Evolutionary conservation across 1,140 invertebrate genomes (phyloP).

Genomic region (Aphaenogaster ashmeadi): DNA sequence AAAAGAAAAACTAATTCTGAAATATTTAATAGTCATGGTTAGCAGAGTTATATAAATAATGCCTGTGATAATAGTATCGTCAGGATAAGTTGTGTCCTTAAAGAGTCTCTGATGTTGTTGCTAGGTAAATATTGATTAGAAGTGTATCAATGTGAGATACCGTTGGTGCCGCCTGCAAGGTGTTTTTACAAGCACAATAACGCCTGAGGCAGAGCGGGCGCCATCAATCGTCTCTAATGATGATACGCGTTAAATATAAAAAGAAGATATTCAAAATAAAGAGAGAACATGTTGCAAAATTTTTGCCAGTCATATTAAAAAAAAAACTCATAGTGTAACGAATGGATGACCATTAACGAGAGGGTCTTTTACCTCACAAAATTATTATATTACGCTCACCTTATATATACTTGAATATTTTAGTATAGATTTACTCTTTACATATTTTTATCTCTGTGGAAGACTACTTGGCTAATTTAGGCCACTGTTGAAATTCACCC

Average conservation of each 20-base stretch:
- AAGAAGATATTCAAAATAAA: constrained; percentile 70
- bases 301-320: constrained; percentile 80
- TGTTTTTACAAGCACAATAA: constrained; percentile 76
- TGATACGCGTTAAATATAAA: constrained; percentile 74
- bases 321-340: constrained; percentile 75
- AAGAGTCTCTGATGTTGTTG: constrained; percentile 88
- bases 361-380: constrained; percentile 86
- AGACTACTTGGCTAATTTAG: constrained; percentile 87
- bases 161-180: constrained; percentile 66
- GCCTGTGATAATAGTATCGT: constrained; percentile 89
- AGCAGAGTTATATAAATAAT: constrained; percentile 87
- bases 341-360: constrained; percentile 84
- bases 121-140: constrained; percentile 84
- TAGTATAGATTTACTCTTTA: constrained; percentile 88
- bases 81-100: constrained; percentile 88
- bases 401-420: constrained; percentile 88
- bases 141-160: constrained; percentile 66
- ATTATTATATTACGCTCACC: constrained; percentile 87
- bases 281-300: constrained; percentile 74
- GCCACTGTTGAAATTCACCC: constrained; percentile 88
- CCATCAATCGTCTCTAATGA: constrained; percentile 71
- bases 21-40: constrained; percentile 86
- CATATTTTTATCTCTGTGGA: constrained; percentile 88
- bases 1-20: constrained; percentile 83
- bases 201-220: constrained; percentile 58